Conservation (phyloP, 1,140 invertebrate species). For the Nilaparvata lugens region DNA sequence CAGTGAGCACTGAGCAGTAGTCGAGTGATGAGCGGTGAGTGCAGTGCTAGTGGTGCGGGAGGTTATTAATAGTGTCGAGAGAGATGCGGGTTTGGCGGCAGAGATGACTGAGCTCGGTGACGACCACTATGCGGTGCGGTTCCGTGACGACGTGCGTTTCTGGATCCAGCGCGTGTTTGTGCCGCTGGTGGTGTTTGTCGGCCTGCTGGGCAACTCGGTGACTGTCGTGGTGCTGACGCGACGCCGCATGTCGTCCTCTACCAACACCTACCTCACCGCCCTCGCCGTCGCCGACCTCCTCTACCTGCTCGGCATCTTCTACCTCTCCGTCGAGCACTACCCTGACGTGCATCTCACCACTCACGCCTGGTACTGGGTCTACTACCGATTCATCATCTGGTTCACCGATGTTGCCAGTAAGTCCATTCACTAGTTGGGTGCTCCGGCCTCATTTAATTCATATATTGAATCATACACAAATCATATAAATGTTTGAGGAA, state of each 20-base stretch:
- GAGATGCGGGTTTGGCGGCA: too few species aligned
- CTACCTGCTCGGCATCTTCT: constrained; percentile 55
- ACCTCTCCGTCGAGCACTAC: constrained; percentile 54
- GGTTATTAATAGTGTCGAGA: too few species aligned
- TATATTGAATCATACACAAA: too few species aligned
- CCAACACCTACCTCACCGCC: constrained; percentile 64
- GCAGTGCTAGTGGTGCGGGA: too few species aligned
- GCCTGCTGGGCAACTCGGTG: constrained; percentile 58
- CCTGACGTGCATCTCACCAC: constrained; percentile 36
- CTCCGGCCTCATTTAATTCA: too few species aligned
- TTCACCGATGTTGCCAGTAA: constrained; percentile 53
- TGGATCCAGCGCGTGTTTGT: constrained; percentile 56
- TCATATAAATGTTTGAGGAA: too few species aligned
- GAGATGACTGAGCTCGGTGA: too few species aligned
- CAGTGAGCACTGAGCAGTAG: too few species aligned
- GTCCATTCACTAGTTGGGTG: too few species aligned
- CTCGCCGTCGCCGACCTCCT: constrained; percentile 61
- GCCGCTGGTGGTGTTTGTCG: constrained; percentile 56
- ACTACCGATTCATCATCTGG: constrained; percentile 48
- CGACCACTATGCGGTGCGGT: constrained; percentile 15
- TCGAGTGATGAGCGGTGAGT: too few species aligned
- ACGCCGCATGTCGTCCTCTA: constrained; percentile 62
- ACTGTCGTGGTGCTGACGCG: constrained; percentile 65
- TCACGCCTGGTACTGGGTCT: constrained; percentile 40
- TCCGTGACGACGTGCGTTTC: constrained; percentile 40